Base-by-base conservation (phyloP, 2,797 vertebrate genomes). In the Acomys russatus region DNA sequence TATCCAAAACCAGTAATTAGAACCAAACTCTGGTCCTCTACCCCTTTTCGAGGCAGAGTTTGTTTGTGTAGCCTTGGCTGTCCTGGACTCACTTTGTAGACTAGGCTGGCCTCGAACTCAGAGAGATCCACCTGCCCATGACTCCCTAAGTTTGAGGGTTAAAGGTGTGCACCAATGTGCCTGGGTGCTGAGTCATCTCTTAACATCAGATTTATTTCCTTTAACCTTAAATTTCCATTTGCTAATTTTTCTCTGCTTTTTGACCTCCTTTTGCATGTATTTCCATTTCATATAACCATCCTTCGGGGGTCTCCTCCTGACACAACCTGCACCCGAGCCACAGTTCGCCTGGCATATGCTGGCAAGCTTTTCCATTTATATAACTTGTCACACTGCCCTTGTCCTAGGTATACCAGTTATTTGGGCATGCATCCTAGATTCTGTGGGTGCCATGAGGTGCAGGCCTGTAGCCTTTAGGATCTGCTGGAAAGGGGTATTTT, bases 281-380 rank as follows among this genome's bases (percentile, higher is more conserved):
- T n/a, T 51, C 3, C n/a, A 66, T 91, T 84, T 3, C 18, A 11
- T 0, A 15, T 8, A 17, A 23, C 6, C 18, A 1, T 33, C 10
- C 11, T 44, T 33, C 25, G 49, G 22, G 3, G 11, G 23, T 83
- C 49, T 18, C 12, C 22, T 54, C 49, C 70, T 0, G 1, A 25
- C 11, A 51, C 4, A 12, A 7, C 6, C 8, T 10, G 3, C 8
- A 0, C 59, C 59, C 18, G 9, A 25, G 1, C 9, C 28, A 1
- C 5, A 4, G 14, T 59, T 68, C 56, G 33, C 4, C 28, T 22
- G 17, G 28, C 14, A 2, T 10, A 9, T 1, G 9, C 14, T 35
- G 6, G 3, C 33, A n/a, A 8, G 22, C 11, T 4, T 23, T 23
- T 28, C 30, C 66, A 38, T n/a, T 3, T 30, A 9, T 9, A 1